Conservation (phyloP, 2,113 vertebrate genomes). For the Morone saxatilis region DNA sequence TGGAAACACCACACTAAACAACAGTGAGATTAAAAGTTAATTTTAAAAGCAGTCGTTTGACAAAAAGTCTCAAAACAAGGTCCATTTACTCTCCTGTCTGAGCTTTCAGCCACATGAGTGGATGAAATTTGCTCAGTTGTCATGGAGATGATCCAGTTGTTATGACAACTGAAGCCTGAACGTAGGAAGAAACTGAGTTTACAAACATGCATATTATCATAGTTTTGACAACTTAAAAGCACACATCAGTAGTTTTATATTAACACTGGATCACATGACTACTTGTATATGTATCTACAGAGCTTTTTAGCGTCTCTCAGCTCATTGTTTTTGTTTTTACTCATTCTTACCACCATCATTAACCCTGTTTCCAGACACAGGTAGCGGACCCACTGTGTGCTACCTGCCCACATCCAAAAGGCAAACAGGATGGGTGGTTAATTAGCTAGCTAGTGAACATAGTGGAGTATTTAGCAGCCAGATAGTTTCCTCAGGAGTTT, state of each 20-base stretch:
- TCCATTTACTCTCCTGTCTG: background rate
- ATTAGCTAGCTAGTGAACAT: background rate
- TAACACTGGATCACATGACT: background rate
- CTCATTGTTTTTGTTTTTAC: background rate
- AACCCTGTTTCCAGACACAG: too few species aligned
- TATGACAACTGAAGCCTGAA: slow-evolving; percentile 3
- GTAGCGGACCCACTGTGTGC: background rate
- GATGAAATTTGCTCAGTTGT: slow-evolving; percentile 16
- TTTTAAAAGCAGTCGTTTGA: background rate
- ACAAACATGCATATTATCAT: too few species aligned
- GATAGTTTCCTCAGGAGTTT: too few species aligned
- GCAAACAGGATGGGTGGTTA: background rate
- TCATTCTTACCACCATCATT: background rate
- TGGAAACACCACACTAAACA: too few species aligned
- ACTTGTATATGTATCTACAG: background rate
- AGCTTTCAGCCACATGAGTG: background rate
- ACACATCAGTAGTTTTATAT: background rate
- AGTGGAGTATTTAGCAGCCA: background rate
- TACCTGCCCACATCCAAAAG: background rate
- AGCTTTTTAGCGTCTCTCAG: background rate
- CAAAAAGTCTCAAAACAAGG: background rate
- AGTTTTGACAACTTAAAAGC: background rate
- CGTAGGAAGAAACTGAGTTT: background rate
- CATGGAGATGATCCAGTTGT: background rate
- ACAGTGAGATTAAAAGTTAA: background rate